Evolutionary conservation across 2,797 vertebrate genomes (phyloP).

Genomic region (Iguana delicatissima): DNA sequence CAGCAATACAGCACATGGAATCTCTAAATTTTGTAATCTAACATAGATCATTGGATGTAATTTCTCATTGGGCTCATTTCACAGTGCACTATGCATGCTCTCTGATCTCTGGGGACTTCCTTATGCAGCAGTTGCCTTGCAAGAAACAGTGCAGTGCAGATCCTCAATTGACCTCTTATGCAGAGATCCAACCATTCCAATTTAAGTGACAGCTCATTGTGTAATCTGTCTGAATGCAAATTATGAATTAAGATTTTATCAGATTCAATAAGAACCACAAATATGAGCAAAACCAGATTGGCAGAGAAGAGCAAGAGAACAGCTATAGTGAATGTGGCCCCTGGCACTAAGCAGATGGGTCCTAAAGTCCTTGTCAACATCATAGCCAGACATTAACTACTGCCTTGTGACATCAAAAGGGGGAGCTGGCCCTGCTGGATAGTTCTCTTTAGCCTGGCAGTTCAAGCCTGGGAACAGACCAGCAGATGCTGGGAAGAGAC

Average conservation of each 20-base stretch:
- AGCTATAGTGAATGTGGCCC: no score
- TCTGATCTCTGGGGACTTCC: not conserved
- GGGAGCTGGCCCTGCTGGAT: no score
- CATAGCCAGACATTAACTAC: no score
- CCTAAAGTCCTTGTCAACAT: no score
- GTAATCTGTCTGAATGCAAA: not conserved
- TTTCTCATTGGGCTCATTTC: constrained; percentile 21
- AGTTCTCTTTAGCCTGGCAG: no score
- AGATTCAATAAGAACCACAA: not conserved
- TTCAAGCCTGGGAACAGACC: no score
- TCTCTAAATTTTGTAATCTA: not conserved
- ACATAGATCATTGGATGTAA: not conserved
- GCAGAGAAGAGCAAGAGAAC: no score
- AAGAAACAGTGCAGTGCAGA: not conserved
- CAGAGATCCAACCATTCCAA: not conserved
- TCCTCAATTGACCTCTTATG: not conserved
- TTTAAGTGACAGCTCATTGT: not conserved
- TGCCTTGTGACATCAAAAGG: no score
- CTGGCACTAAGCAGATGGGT: no score
- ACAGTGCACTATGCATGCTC: not conserved
- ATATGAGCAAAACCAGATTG: not conserved
- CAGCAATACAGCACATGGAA: not conserved
- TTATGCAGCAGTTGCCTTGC: not conserved
- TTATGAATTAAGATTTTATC: constrained; percentile 5
- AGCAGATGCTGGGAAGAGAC: no score